Base-by-base conservation (phyloP, 2,888 invertebrate genomes). In the Drosophila borborema region DNA sequence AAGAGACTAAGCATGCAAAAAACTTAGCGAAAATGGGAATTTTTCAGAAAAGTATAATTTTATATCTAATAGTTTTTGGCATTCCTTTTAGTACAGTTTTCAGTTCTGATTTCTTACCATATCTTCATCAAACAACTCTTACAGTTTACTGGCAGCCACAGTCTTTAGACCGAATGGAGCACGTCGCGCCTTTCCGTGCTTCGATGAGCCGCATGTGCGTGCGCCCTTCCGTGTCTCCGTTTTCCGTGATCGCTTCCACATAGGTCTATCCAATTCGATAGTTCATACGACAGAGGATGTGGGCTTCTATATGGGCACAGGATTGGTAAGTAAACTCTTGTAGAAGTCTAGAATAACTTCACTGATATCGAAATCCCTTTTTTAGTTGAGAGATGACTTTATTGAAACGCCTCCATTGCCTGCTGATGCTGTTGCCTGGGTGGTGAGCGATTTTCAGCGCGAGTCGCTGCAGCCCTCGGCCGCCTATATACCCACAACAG, bases 191-290 rank as follows among this genome's bases (percentile, higher is more conserved):
- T 97, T 97, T 91, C 97, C 97, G 16, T 97, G 97, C 91, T 97
- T 97, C 90, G 97, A 97, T 90, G 97, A 97, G 90, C 97, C 97
- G 6, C 96, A 96, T 77, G 95, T 96, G 86, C 96, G 97, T 91
- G 96, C 97, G 2, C 95, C 95, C 78, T 97, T 97, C 93, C 95
- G 95, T 90, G 94, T 97, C 90, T 96, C 96, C 45, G 96, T 96
- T 87, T 96, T 96, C 86, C 94, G 96, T 79, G 96, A 96, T 92
- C 94, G 96, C 91, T 96, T 96, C 92, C 96, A 97, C 92, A 95
- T 96, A 89, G 96, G 96, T 6, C 93, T 96, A 64, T 96, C 96
- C 92, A 96, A 96, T 91, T 96, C 96, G 94, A 96, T 96, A 31
- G 95, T 96, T 59, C 94, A 95, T 80, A 95, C 95, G 75, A 96